A percentile compares a stretch with the other conserved stretches of the same genome.
Conservation (phyloP, 2,113 vertebrate species). For the Eptatretus burgeri region DNA sequence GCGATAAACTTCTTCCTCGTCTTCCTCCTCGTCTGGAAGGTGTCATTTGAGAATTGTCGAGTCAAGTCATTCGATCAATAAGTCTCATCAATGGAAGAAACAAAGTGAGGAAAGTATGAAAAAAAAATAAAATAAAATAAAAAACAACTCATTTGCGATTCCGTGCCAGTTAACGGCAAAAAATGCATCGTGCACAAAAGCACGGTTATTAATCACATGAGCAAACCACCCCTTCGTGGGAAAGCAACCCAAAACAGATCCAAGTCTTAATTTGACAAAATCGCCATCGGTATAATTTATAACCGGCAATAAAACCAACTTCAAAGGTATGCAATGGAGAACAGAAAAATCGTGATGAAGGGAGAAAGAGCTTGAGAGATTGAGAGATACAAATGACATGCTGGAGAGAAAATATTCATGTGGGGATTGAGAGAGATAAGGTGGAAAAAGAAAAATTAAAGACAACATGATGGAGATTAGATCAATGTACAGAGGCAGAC, state of each 20-base stretch:
- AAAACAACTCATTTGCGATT: no score
- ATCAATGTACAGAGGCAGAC: background rate
- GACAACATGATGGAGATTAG: background rate
- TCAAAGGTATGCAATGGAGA: background rate
- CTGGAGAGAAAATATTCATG: background rate
- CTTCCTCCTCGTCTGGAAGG: conserved; percentile 65
- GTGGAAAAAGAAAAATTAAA: background rate
- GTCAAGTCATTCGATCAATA: no score
- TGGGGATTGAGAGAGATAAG: background rate
- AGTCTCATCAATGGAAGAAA: no score
- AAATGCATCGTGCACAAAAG: no score
- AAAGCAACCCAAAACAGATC: no score
- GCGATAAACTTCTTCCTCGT: conserved; percentile 93
- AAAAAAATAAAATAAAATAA: no score
- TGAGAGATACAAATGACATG: background rate
- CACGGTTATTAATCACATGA: no score
- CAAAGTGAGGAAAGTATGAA: no score
- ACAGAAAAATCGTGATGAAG: background rate
- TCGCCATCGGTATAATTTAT: no score
- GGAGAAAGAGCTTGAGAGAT: conserved; percentile 9
- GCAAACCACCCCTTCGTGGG: no score
- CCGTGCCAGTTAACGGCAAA: no score
- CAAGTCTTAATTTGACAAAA: no score
- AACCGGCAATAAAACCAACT: conserved; percentile 1
- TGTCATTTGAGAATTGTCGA: background rate